Evolutionary conservation across 2,113 vertebrate genomes (phyloP).

Genomic region (Chaenogobius annularis): DNA sequence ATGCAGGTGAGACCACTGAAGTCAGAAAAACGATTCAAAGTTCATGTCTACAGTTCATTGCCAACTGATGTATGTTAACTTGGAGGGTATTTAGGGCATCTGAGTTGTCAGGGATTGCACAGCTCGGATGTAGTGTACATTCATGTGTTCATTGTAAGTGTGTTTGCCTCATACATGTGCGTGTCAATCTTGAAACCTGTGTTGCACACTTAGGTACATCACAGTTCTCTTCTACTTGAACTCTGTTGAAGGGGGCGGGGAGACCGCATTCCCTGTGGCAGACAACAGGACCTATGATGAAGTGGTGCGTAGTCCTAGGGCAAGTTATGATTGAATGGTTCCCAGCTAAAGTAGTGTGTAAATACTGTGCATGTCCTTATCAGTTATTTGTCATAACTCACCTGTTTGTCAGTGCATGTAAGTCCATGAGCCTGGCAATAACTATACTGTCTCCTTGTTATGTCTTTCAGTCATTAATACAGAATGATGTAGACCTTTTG

Average conservation of each 20-base stretch:
- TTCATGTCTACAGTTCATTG: background rate
- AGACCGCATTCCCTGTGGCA: constrained; percentile 96
- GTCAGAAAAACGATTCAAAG: background rate
- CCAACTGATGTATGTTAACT: background rate
- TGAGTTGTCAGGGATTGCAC: constrained; percentile 20
- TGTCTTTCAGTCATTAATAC: constrained; percentile 88
- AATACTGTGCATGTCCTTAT: constrained; percentile 33
- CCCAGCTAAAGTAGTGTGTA: constrained; percentile 37
- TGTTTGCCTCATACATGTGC: constrained; percentile 40
- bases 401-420: constrained; percentile 35
- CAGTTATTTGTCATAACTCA: constrained; percentile 38
- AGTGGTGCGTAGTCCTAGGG: constrained; percentile 79
- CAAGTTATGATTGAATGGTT: constrained; percentile 24
- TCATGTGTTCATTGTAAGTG: constrained; percentile 27
- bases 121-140: constrained; percentile 9
- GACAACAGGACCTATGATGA: constrained; percentile 99
- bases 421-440: background rate
- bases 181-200: constrained; percentile 61
- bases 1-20: constrained; percentile 82
- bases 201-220: constrained; percentile 86
- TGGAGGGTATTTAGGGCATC: constrained; percentile 23
- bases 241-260: constrained; percentile 94
- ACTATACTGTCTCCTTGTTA: background rate
- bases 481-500: constrained; percentile 90
- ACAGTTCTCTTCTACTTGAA: constrained; percentile 99